Conservation (phyloP, 1,140 invertebrate species). For the Capitella teleta region DNA sequence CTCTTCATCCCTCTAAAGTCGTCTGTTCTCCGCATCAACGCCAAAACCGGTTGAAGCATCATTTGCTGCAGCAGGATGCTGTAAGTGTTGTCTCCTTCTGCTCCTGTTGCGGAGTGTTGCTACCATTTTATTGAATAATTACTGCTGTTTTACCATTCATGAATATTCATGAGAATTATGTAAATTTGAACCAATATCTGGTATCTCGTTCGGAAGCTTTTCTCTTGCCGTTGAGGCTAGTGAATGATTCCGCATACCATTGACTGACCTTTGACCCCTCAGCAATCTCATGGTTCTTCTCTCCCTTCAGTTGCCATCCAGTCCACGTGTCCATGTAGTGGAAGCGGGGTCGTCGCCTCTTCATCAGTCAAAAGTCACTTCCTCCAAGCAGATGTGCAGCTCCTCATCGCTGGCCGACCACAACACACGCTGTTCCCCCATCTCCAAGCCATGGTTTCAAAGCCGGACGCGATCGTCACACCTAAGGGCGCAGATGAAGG, state of each 20-base stretch:
- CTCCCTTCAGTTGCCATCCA: conserved; percentile 10
- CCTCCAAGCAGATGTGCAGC: neutral
- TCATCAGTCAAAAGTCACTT: neutral
- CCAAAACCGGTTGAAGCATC: neutral
- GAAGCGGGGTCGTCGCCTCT: conserved; percentile 10
- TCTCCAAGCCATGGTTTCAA: neutral
- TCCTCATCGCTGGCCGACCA: neutral
- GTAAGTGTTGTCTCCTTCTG: neutral
- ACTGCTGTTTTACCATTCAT: neutral
- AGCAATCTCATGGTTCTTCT: neutral
- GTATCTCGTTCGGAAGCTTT: no score
- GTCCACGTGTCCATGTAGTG: conserved; percentile 20
- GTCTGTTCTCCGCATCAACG: neutral
- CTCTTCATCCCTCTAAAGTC: neutral
- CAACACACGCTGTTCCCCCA: neutral
- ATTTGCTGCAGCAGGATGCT: neutral
- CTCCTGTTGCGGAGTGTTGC: neutral
- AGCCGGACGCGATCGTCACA: neutral
- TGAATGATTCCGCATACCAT: no score
- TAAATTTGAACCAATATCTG: no score
- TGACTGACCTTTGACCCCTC: no score
- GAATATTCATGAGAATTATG: neutral
- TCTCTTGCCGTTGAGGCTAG: no score
- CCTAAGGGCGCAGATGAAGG: neutral
- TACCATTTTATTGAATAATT: neutral